Conservation (phyloP, 2,113 vertebrate genomes). For the Nesoenas mayeri region DNA sequence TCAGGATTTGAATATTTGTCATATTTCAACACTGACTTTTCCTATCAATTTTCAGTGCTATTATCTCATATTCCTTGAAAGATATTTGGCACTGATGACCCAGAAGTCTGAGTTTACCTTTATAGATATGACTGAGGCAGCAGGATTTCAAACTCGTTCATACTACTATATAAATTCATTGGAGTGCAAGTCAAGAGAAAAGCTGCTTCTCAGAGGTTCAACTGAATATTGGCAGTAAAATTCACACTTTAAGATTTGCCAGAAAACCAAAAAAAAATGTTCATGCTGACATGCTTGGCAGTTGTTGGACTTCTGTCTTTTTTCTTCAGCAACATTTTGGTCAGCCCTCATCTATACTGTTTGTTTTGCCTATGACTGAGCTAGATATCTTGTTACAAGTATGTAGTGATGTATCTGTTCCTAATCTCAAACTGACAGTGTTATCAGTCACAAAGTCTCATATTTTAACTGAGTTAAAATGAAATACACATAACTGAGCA, state of each 20-base stretch:
- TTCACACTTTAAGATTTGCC: not conserved
- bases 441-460: slow-evolving; percentile 32
- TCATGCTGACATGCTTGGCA: not conserved
- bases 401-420: slow-evolving; percentile 4
- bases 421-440: not conserved
- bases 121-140: not conserved
- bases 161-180: not conserved
- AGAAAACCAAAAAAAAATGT: not conserved
- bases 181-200: not conserved
- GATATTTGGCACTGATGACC: not conserved
- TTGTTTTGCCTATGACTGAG: slow-evolving; percentile 28
- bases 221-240: not conserved
- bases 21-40: not conserved
- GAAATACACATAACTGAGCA: slow-evolving; percentile 40
- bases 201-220: not conserved
- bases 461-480: slow-evolving; percentile 37
- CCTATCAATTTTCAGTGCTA: not conserved
- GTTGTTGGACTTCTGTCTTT: not conserved
- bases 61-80: not conserved
- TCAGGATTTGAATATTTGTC: not conserved
- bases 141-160: not conserved
- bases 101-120: not conserved
- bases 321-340: not conserved
- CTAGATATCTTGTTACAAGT: not conserved
- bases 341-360: not conserved